Conservation (phyloP, 1,140 invertebrate genomes). For the Tetramorium alpestre region DNA sequence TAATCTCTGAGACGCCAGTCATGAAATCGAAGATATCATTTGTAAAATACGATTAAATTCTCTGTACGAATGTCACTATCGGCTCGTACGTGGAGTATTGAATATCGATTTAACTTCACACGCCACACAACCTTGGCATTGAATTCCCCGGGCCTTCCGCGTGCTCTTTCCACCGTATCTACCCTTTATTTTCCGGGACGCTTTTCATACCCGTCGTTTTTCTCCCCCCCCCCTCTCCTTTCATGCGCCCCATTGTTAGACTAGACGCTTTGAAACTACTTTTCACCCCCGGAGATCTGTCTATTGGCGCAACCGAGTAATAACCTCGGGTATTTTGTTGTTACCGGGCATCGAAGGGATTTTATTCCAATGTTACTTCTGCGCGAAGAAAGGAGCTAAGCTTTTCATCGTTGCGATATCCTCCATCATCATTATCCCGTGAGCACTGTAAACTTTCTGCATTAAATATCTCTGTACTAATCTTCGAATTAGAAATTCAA, state of each 20-base stretch:
- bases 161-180: slow-evolving; percentile 57
- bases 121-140: slow-evolving; percentile 63
- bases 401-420: not conserved
- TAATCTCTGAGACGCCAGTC: not conserved
- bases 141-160: slow-evolving; percentile 31
- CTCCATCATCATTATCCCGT: not conserved
- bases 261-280: slow-evolving; percentile 75
- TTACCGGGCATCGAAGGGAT: slow-evolving; percentile 7
- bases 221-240: slow-evolving; percentile 5
- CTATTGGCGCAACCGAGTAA: slow-evolving; percentile 38
- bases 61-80: slow-evolving; percentile 34
- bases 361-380: slow-evolving; percentile 12
- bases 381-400: not conserved
- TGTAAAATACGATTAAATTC: slow-evolving; percentile 17
- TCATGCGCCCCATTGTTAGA: slow-evolving; percentile 65
- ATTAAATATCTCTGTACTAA: slow-evolving; percentile 1
- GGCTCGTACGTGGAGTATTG: slow-evolving; percentile 13
- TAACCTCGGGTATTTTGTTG: slow-evolving; percentile 35
- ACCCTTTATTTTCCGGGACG: slow-evolving; percentile 53
- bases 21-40: slow-evolving; percentile 13
- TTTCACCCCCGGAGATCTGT: slow-evolving; percentile 63
- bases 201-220: slow-evolving; percentile 47
- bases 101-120: slow-evolving; percentile 53
- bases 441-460: not conserved
- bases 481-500: slow-evolving; percentile 1